These are phyloP conservation scores for Potorous gilbertii DNA, from an alignment of 2,797 vertebrate genomes.

Conservation along the genomic window DNA sequence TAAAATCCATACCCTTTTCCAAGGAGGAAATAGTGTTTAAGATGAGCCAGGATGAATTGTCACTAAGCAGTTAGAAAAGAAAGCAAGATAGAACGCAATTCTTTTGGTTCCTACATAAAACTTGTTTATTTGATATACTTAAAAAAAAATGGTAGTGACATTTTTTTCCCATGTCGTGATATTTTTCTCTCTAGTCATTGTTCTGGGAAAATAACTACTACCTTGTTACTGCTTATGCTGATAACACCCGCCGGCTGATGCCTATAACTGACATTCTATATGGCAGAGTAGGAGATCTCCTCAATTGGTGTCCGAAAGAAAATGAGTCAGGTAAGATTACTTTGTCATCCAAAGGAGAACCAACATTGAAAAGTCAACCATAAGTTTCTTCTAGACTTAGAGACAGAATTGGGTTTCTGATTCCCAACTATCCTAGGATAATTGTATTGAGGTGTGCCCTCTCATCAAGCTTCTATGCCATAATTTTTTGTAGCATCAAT, in stretches of 20 bases:
- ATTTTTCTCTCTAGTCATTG: slow-evolving; percentile 79
- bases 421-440: not conserved
- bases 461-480: not conserved
- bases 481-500: not conserved
- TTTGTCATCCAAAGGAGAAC: not conserved
- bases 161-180: slow-evolving; percentile 33
- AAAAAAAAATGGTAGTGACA: not conserved
- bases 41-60: not conserved
- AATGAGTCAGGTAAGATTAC: slow-evolving; percentile 79
- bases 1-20: not conserved
- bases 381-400: not conserved
- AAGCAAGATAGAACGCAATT: not conserved
- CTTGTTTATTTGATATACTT: not conserved
- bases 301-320: slow-evolving; percentile 84
- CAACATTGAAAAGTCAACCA: not conserved
- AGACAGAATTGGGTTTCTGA: not conserved
- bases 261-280: slow-evolving; percentile 80
- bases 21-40: not conserved
- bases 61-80: not conserved
- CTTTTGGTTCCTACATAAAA: not conserved
- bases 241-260: slow-evolving; percentile 78
- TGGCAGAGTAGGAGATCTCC: slow-evolving; percentile 79
- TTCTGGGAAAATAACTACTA: slow-evolving; percentile 88
- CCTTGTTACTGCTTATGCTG: slow-evolving; percentile 81
- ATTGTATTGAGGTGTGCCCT: not conserved